Percentiles rank a stretch among this genome's conserved stretches.
Conservation (phyloP, 2,888 invertebrate genomes). For the Agapetus fuscipes region DNA sequence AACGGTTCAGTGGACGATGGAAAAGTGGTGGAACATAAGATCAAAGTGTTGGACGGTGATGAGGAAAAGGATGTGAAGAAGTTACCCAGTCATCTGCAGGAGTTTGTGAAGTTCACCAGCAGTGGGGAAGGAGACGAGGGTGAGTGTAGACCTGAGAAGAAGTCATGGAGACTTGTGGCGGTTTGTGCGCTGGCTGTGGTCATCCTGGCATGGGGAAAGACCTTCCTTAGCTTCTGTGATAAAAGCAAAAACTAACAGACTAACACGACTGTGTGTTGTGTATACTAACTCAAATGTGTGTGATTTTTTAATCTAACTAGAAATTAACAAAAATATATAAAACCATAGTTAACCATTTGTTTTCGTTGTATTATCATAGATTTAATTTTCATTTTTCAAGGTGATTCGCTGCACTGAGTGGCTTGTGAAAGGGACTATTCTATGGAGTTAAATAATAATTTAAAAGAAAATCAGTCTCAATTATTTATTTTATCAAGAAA, state of each 20-base stretch:
- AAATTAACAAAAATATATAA: too few relatives aligned
- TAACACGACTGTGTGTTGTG: background rate
- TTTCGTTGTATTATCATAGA: too few relatives aligned
- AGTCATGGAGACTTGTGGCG: constrained; percentile 41
- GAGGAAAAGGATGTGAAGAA: constrained; percentile 51
- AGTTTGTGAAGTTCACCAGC: constrained; percentile 60
- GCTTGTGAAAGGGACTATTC: too few relatives aligned
- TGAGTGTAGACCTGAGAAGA: constrained; percentile 44
- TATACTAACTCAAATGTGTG: background rate
- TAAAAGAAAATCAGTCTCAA: too few relatives aligned
- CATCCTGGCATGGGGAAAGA: constrained; percentile 37
- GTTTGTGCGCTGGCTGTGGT: constrained; percentile 40
- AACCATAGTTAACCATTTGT: too few relatives aligned
- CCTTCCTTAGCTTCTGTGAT: constrained; percentile 4
- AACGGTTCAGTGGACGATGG: constrained; percentile 19
- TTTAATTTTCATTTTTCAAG: too few relatives aligned
- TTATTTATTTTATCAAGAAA: too few relatives aligned
- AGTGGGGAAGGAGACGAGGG: constrained; percentile 42
- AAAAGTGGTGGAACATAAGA: constrained; percentile 37
- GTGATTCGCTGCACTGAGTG: too few relatives aligned
- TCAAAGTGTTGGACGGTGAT: constrained; percentile 57
- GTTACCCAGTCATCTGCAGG: constrained; percentile 68
- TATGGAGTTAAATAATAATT: too few relatives aligned
- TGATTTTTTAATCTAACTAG: too few relatives aligned
- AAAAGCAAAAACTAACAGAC: background rate